Evolutionary conservation across 2,888 invertebrate genomes (phyloP), one percentile per base, ranked within the genome.

Genomic region (Pomacea canaliculata): DNA sequence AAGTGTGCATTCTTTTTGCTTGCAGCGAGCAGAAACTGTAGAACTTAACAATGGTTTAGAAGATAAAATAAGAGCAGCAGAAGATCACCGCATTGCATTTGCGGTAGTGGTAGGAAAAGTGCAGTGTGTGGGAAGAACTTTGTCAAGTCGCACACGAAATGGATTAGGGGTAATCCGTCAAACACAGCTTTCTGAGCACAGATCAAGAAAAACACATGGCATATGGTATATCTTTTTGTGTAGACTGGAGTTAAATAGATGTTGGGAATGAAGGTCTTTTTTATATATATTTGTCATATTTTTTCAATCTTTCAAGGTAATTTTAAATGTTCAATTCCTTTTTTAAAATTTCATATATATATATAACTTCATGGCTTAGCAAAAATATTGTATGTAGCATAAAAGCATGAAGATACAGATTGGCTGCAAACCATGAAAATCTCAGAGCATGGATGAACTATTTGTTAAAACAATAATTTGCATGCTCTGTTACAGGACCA

Each of bases 51-150:
- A 7, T 9, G 79, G 76, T 12, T 72, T 85, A 48, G 48, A 76
- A 16, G 51, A 76, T n/a, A 75, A 76, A 23, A 73, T 85, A 19
- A 67, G 76, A 51, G 51, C 71, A 37, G 65, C 70, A 12, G 68
- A 79, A 37, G 79, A 80, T 3, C 72, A 80, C 10, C 78, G 71
- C 48, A 71, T 86, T 46, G 75, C 81, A 0, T 87, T 86, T 82
- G 85, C 81, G 9, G 83, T 82, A 71, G 76, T 87, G 18, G 83
- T 85, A 71, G 87, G 87, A 10, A 78, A 82, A 18, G 85, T 85
- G 7, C 77, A 73, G 9, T 79, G 85, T 9, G 66, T 81, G 13
- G 79, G 79, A 7, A 78, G 76, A 13, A 69, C 80, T 0, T 70
- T 85, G 63, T 72, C 62, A n/a, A 86, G 85, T 66, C 79, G 79